Conservation (phyloP, 2,113 vertebrate genomes). For the Rhabdomys dilectus region DNA sequence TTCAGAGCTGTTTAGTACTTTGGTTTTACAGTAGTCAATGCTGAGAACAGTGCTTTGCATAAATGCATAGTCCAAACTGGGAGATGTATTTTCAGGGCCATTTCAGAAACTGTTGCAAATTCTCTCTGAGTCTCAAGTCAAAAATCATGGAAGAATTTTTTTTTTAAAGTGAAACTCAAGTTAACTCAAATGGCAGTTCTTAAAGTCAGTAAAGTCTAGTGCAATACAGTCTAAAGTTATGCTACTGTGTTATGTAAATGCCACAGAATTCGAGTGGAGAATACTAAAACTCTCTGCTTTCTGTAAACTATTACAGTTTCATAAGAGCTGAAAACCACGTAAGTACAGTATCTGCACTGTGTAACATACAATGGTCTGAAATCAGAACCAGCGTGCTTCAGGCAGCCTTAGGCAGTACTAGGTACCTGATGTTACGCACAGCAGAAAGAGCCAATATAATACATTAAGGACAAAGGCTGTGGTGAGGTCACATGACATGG, state of each 20-base stretch:
- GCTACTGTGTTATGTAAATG: neutral
- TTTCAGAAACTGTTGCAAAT: neutral
- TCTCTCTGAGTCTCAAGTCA: neutral
- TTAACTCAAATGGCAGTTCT: neutral
- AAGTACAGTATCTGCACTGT: neutral
- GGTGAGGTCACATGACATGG: neutral
- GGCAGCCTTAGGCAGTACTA: neutral
- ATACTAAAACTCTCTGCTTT: neutral
- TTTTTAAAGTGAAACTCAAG: neutral
- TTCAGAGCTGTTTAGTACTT: neutral
- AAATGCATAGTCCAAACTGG: neutral
- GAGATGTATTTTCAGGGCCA: neutral
- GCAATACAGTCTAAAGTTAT: neutral
- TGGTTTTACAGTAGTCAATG: neutral
- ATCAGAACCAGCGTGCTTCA: neutral
- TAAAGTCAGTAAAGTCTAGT: neutral
- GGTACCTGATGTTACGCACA: neutral
- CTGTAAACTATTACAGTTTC: neutral
- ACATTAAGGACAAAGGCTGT: neutral
- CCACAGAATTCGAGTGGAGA: neutral
- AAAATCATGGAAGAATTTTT: neutral
- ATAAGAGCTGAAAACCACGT: neutral
- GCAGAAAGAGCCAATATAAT: neutral
- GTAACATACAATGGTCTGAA: neutral
- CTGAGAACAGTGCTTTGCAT: neutral